Percentiles rank a stretch among this genome's conserved stretches.
phyloP scores from a whole-genome alignment of 35 echinoderm and acorn worm species.

The Anneissia japonica region DNA sequence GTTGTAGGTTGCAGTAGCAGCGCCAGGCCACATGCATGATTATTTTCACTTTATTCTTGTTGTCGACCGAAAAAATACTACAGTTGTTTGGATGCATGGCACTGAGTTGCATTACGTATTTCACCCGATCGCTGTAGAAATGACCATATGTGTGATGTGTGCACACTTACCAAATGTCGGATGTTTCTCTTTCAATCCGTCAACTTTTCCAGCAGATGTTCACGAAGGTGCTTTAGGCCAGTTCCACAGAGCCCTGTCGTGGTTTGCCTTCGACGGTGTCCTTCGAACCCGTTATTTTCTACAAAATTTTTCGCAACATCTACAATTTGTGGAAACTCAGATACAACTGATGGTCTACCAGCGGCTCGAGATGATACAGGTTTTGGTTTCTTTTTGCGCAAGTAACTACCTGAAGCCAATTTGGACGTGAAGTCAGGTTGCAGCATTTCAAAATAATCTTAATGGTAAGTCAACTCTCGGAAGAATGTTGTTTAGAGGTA shows the following conservation, averaged over 20 bases:
- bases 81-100: not conserved
- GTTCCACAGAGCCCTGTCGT: constrained; percentile 41
- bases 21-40: constrained; percentile 9
- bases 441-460: too few relatives aligned
- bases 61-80: constrained; percentile 29
- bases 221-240: constrained; percentile 33
- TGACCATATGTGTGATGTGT: constrained; percentile 25
- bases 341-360: not conserved
- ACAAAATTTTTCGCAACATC: constrained; percentile 43
- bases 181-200: constrained; percentile 13
- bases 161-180: constrained; percentile 17
- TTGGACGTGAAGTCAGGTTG: not conserved
- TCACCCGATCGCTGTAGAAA: constrained; percentile 49
- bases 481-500: too few relatives aligned
- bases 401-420: not conserved
- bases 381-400: not conserved
- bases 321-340: not conserved
- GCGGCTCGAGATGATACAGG: too few relatives aligned
- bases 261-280: constrained; percentile 32
- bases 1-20: too few relatives aligned
- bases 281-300: constrained; percentile 52
- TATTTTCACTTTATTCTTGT: constrained; percentile 59
- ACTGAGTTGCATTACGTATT: constrained; percentile 28
- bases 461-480: too few relatives aligned
- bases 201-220: constrained; percentile 24